A percentile compares a stretch with the other conserved stretches of the same genome.
These are phyloP conservation scores for Siderastrea radians DNA, from an alignment of 92 coral and sea anemone species.

Conservation along the genomic window DNA sequence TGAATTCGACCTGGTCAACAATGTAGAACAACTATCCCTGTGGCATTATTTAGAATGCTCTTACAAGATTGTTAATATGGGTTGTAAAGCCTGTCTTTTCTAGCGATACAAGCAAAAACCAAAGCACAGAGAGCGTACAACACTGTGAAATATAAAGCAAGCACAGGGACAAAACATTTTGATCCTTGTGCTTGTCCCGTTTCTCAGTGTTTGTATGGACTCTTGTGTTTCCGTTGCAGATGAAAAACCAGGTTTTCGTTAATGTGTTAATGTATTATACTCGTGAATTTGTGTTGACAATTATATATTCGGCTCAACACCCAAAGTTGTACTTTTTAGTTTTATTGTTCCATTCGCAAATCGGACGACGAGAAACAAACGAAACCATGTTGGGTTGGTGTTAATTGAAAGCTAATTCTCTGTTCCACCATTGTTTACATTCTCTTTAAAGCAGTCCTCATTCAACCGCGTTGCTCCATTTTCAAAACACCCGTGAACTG, in stretches of 20 bases:
- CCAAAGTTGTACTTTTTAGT: neutral
- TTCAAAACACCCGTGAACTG: neutral
- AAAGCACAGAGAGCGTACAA: too few species aligned
- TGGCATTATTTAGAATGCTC: neutral
- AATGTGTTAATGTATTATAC: neutral
- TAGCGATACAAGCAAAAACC: too few species aligned
- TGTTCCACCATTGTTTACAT: slow-evolving; percentile 7
- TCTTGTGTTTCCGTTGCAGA: too few species aligned
- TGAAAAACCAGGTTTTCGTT: too few species aligned
- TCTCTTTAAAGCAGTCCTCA: neutral
- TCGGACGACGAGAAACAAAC: slow-evolving; percentile 12
- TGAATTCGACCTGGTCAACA: neutral
- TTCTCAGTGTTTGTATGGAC: too few species aligned
- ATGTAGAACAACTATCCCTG: neutral
- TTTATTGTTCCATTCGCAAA: neutral
- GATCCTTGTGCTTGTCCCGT: too few species aligned
- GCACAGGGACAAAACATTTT: too few species aligned
- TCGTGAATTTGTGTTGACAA: neutral
- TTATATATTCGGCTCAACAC: neutral
- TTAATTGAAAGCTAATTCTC: slow-evolving; percentile 5
- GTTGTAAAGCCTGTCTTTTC: neutral
- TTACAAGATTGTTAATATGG: neutral
- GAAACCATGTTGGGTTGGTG: neutral
- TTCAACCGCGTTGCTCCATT: neutral
- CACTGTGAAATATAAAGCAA: too few species aligned